Conservation (phyloP, 2,113 vertebrate genomes). For the Halichoeres trimaculatus region DNA sequence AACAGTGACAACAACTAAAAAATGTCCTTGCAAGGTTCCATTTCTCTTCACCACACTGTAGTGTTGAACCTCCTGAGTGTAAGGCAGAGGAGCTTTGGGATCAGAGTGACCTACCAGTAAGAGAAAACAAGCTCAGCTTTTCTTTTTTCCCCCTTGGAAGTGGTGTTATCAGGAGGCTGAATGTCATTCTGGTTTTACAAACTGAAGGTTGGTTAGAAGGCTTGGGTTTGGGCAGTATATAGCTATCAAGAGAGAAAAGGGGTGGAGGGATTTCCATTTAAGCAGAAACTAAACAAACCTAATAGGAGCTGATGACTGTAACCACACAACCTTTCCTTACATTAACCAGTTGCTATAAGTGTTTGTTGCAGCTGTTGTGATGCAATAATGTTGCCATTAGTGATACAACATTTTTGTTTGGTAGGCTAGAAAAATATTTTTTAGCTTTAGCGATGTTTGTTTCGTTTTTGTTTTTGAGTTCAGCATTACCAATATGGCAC, state of each 20-base stretch:
- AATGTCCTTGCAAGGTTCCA: constrained; percentile 39
- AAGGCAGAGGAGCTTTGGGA: constrained; percentile 37
- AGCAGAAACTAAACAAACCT: not conserved
- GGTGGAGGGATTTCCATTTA: not conserved
- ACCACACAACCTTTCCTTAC: too few relatives aligned
- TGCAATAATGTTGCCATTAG: too few relatives aligned
- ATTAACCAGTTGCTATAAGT: too few relatives aligned
- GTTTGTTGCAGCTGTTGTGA: too few relatives aligned
- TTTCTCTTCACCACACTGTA: constrained; percentile 34
- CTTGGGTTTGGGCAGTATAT: not conserved
- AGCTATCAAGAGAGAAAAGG: not conserved
- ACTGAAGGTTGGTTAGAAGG: constrained; percentile 22
- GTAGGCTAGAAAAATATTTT: not conserved
- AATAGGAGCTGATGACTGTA: not conserved
- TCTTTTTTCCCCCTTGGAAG: constrained; percentile 11
- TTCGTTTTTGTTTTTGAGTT: too few relatives aligned
- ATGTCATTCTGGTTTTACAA: constrained; percentile 20
- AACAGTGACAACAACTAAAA: constrained; percentile 6
- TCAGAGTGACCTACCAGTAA: constrained; percentile 25
- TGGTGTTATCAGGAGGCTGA: constrained; percentile 37
- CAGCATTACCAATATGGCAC: too few relatives aligned
- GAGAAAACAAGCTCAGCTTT: constrained; percentile 35
- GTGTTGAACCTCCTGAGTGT: constrained; percentile 28
- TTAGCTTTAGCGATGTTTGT: too few relatives aligned
- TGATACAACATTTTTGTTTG: too few relatives aligned